phyloP scores from a whole-genome alignment of 37 sponge, comb jelly and placozoan genomes.

The Chondrilla cf. caribensis region DNA sequence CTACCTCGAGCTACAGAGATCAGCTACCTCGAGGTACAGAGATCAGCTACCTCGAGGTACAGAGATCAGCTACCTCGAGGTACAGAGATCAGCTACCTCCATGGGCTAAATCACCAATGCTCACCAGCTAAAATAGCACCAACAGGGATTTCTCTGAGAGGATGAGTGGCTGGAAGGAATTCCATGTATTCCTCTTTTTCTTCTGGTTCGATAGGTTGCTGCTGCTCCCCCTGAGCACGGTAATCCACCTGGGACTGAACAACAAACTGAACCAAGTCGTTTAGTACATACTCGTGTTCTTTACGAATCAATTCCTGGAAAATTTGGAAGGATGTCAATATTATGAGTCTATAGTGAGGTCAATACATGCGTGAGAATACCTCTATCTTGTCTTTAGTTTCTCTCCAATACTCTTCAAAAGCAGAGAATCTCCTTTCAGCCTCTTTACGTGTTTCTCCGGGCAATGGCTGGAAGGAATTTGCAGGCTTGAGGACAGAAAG shows the following conservation, averaged over 20 bases:
- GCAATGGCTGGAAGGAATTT: constrained; percentile 33
- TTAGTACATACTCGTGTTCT: constrained; percentile 30
- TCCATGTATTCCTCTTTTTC: neutral
- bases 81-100: no score
- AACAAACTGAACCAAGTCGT: constrained; percentile 33
- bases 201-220: neutral
- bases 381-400: constrained; percentile 35
- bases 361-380: no score
- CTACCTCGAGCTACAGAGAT: no score
- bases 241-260: constrained; percentile 2
- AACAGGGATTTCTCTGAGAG: constrained; percentile 41
- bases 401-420: constrained; percentile 30
- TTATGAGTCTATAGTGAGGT: no score
- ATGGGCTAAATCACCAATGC: no score
- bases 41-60: no score
- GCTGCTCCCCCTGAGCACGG: neutral
- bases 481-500: neutral
- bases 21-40: no score
- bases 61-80: no score
- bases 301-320: constrained; percentile 27
- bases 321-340: neutral
- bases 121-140: constrained; percentile 47
- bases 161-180: neutral
- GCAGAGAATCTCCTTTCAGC: constrained; percentile 17
- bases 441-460: constrained; percentile 44